Evolutionary conservation across 2,113 vertebrate genomes (phyloP).

Genomic region (Oncorhynchus masou): DNA sequence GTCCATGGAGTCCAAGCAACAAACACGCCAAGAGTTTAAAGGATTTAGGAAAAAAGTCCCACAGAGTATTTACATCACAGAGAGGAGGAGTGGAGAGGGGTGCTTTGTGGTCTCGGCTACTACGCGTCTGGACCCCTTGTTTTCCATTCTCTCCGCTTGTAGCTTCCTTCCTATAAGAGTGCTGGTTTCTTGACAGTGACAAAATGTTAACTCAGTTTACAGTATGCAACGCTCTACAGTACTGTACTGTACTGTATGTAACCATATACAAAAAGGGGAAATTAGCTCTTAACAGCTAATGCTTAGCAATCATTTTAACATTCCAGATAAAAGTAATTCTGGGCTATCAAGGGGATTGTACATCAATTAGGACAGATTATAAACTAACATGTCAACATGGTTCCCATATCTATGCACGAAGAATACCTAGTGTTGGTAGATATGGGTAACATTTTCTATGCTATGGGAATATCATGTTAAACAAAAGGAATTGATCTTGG

Average conservation of each 20-base stretch:
- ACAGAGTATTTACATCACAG: constrained; percentile 67
- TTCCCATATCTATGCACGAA: background rate
- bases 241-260: constrained; percentile 19
- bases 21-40: constrained; percentile 71
- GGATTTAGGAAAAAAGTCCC: constrained; percentile 39
- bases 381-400: background rate
- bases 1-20: constrained; percentile 69
- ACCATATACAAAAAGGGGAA: background rate
- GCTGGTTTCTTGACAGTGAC: constrained; percentile 26
- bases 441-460: background rate
- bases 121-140: constrained; percentile 9
- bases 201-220: constrained; percentile 34
- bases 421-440: background rate
- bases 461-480: background rate
- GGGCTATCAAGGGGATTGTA: constrained; percentile 1
- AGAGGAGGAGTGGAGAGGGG: constrained; percentile 21
- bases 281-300: background rate
- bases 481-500: background rate
- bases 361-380: background rate
- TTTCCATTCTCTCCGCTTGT: constrained; percentile 23
- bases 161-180: constrained; percentile 12
- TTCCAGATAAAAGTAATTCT: background rate
- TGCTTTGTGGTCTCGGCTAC: background rate
- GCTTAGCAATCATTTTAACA: background rate
- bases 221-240: constrained; percentile 5